Percentiles rank a stretch among this genome's conserved stretches.
These are phyloP conservation scores for Liopterus haemorrhoidalis DNA, from an alignment of 2,888 invertebrate species.

Conservation along the genomic window DNA sequence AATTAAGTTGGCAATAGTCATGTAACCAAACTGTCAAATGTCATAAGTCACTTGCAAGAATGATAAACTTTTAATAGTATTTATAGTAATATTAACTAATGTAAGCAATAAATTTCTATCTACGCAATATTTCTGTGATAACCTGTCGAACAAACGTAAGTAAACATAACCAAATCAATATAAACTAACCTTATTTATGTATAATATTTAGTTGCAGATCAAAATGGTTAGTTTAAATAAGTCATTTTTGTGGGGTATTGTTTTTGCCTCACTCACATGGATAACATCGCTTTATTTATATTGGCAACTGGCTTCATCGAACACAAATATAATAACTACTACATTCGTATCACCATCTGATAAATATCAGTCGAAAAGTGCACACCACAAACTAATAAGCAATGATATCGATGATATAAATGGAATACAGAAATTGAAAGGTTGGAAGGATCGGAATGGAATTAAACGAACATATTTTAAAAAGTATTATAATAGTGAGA, in stretches of 20 bases:
- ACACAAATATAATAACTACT: conserved; percentile 37
- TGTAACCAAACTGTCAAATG: conserved; percentile 9
- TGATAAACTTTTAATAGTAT: conserved; percentile 19
- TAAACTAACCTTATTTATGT: neutral
- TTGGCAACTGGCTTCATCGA: conserved; percentile 52
- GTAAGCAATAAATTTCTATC: conserved; percentile 8
- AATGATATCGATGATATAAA: conserved; percentile 17
- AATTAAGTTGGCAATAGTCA: conserved; percentile 6
- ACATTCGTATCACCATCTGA: conserved; percentile 26
- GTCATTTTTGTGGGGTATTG: conserved; percentile 67
- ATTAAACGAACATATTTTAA: conserved; percentile 33
- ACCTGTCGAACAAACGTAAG: conserved; percentile 3
- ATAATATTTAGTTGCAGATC: neutral
- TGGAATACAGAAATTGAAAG: neutral
- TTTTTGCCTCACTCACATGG: conserved; percentile 72
- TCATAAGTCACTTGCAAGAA: conserved; percentile 19
- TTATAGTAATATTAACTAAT: conserved; percentile 7
- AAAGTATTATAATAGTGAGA: conserved; percentile 44
- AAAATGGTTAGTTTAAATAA: conserved; percentile 47
- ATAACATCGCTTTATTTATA: conserved; percentile 65
- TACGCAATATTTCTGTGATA: conserved; percentile 5
- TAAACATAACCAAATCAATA: neutral
- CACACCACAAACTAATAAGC: conserved; percentile 23
- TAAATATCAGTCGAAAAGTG: no score
- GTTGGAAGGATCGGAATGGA: conserved; percentile 1